Evolutionary conservation across 2,797 vertebrate genomes (phyloP), one percentile per base, ranked within the genome.

Genomic region (Brachyrhaphis roseni): DNA sequence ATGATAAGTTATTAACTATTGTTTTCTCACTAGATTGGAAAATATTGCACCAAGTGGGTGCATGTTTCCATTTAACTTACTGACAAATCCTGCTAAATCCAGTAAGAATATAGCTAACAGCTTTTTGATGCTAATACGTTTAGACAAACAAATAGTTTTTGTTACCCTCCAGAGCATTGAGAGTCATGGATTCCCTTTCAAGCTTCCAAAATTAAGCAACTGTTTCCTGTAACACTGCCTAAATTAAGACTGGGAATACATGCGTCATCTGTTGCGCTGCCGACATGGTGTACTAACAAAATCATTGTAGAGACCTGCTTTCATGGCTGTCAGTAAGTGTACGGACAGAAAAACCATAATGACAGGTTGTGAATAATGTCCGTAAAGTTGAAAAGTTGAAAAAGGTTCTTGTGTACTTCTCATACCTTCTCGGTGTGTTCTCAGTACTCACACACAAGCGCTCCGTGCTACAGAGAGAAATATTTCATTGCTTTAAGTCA

Each of bases 201-300:
- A 86, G 74, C 72, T 84, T 91, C 85, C 90, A 88, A 90, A 89
- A 87, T 87, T 82, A 88, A 91, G 84, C 86, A 85, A 90, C 79
- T 79, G 78, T 88, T 93, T 93, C 92, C 89, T 93, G 90, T 94
- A 91, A 93, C 88, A 78, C 12, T 72, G 83, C 68, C 84, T 81
- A 83, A 87, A 88, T 92, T 84, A 82, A 85, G 78, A 87, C 28
- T 45, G 77, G 90, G 90, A 91, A 90, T 77, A 84, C 79, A 79
- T 92, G 91, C 83, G 86, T 92, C 91, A 93, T 91, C 84, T 89
- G 74, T 80, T 76, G 81, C 86, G 84, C 85, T 79, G 83, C 80
- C 81, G 87, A 93, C 88, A 89, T 80, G 70, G 82, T 85, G 78
- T 84, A 81, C 79, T 79, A 77, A 80, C 78, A 83, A 77, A 88